Percentiles rank a stretch among this genome's conserved stretches.
Conservation (phyloP, 2,797 vertebrate species). For the Lutra lutra region DNA sequence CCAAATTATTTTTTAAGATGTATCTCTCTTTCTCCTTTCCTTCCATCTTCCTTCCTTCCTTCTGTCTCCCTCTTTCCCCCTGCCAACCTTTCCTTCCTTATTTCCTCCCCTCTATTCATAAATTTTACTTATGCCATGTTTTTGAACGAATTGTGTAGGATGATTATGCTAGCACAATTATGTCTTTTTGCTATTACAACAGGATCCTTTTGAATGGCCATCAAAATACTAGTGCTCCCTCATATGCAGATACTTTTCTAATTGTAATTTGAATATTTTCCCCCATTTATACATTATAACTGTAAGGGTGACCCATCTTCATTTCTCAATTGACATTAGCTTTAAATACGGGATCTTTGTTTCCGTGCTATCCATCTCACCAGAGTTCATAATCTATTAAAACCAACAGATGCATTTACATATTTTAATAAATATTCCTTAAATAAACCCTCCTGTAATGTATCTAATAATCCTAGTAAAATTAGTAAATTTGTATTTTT, state of each 20-base stretch:
- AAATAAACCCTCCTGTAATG: slow-evolving; percentile 42
- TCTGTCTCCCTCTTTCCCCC: no score
- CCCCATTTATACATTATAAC: slow-evolving; percentile 43
- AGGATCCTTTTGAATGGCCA: background rate
- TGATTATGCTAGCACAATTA: background rate
- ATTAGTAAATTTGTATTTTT: slow-evolving; percentile 39
- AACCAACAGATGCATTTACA: slow-evolving; percentile 14
- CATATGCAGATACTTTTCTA: background rate
- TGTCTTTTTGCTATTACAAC: background rate
- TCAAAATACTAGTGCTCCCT: slow-evolving; percentile 5
- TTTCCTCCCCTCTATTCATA: background rate
- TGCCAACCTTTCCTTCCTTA: background rate
- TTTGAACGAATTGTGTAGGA: background rate
- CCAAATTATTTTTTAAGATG: slow-evolving; percentile 12
- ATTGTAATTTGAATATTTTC: slow-evolving; percentile 13
- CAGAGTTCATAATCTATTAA: slow-evolving; percentile 52
- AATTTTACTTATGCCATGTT: background rate
- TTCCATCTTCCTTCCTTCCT: background rate
- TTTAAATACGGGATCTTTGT: slow-evolving; percentile 51
- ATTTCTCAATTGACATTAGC: slow-evolving; percentile 47
- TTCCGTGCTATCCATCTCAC: slow-evolving; percentile 4
- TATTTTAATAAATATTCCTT: slow-evolving; percentile 7
- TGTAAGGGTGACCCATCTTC: slow-evolving; percentile 27
- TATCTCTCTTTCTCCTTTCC: background rate
- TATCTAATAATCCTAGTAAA: background rate